A percentile compares a stretch with the other conserved stretches of the same genome.
These are phyloP conservation scores for Caenorhabditis tropicalis DNA, from an alignment of 1,140 invertebrate genomes.

Conservation along the genomic window DNA sequence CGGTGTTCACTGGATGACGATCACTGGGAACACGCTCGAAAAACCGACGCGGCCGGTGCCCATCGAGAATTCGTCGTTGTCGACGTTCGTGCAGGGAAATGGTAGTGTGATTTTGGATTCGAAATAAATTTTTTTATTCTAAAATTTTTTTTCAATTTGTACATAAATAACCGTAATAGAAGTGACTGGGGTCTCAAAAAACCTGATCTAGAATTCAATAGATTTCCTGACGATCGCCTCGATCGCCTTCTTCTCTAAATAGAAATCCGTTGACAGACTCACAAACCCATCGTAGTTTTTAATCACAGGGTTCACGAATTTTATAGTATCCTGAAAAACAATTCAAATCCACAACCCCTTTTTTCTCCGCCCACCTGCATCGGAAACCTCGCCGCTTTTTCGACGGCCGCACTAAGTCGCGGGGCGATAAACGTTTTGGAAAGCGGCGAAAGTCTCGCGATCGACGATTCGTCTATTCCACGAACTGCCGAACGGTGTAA, in stretches of 20 bases:
- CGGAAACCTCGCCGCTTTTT: conserved; percentile 70
- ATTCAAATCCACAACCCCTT: background rate
- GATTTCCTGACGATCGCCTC: background rate
- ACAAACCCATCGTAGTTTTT: conserved; percentile 69
- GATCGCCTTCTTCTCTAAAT: background rate
- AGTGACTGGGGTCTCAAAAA: background rate
- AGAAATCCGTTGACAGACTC: conserved; percentile 67
- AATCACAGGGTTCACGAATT: conserved; percentile 64
- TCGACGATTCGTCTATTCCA: conserved; percentile 66
- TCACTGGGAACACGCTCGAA: background rate
- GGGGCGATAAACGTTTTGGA: conserved; percentile 71
- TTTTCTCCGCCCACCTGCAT: conserved; percentile 57
- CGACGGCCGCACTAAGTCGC: conserved; percentile 64
- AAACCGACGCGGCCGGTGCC: background rate
- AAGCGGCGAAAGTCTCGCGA: conserved; percentile 67
- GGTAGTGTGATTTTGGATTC: background rate
- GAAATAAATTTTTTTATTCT: background rate
- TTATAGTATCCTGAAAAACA: conserved; percentile 64
- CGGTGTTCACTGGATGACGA: background rate
- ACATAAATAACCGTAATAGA: background rate
- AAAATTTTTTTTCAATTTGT: background rate
- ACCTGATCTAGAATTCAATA: background rate
- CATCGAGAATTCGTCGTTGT: background rate
- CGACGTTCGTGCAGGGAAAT: background rate
- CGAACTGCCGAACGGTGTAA: conserved; percentile 67